phyloP scores from a whole-genome alignment of 2,113 vertebrate genomes.

The Danio rerio region GRCz12tu NC_133200.1:36916001-36916500 shows the following conservation, averaged over 20 bases:
- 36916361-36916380: conserved; percentile 6
- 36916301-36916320: not conserved
- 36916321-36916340: not conserved
- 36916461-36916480: no score
- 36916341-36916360: not conserved
- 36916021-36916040: not conserved
- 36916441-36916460: no score
- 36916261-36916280: conserved; percentile 60
- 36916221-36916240: conserved; percentile 65
- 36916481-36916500: no score
- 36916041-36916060: conserved; percentile 8
- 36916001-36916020: not conserved
- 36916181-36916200: conserved; percentile 68
- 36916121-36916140: conserved; percentile 55
- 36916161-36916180: conserved; percentile 60
- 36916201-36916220: conserved; percentile 56
- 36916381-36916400: not conserved
- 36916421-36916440: not conserved
- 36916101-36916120: conserved; percentile 52
- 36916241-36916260: conserved; percentile 62
- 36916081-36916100: conserved; percentile 31
- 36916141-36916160: conserved; percentile 58
- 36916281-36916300: conserved; percentile 53
- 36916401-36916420: not conserved
- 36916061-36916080: conserved; percentile 33